Base-by-base conservation (phyloP, 1,140 invertebrate species). In the Adoxophyes honmai region DNA sequence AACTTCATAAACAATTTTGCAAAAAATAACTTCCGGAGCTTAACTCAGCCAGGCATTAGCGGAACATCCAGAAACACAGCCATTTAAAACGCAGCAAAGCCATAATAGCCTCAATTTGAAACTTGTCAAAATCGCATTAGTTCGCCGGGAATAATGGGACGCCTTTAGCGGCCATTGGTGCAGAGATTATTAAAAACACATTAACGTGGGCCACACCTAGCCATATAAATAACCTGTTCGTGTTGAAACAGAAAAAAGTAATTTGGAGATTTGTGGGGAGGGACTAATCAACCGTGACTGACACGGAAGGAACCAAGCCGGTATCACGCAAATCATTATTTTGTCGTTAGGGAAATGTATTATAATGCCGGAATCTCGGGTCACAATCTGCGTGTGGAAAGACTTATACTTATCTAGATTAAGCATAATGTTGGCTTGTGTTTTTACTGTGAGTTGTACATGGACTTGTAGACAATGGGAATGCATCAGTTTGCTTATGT, bases 41-140 rank as follows among this genome's bases (percentile, higher is more conserved):
- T 28, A 2, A 28, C 8, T 57, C 11, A 6, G 13, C 34, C 18
- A 35, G 35, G 37, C 64, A 68, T 64, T 64, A 64, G 61, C 73
- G 55, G 73, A 71, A 75, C 65, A 68, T 67, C 72, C 65, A 62
- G 67, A 71, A 71, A 75, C 64, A 81, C 78, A 81, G 70, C 71
- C 76, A 87, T 82, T 83, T 80, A 77, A 78, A 86, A 79, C 64
- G 61, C 73, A 71, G 79, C 81, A 75, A 81, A 86, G 73, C 70
- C 77, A 73, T 88, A 86, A 86, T 81, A 69, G 74, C 79, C 65
- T 76, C 80, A 83, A 88, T 88, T 86, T 80, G 70, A 68, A 80
- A 86, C 86, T 88, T 88, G 86, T 88, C 82, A 88, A 88, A 88
- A 86, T 78, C 83, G 71, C 83, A 88, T 88, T 88, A 88, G 81